phyloP scores from a whole-genome alignment of 2,113 vertebrate genomes.

The Crocuta crocuta region DNA sequence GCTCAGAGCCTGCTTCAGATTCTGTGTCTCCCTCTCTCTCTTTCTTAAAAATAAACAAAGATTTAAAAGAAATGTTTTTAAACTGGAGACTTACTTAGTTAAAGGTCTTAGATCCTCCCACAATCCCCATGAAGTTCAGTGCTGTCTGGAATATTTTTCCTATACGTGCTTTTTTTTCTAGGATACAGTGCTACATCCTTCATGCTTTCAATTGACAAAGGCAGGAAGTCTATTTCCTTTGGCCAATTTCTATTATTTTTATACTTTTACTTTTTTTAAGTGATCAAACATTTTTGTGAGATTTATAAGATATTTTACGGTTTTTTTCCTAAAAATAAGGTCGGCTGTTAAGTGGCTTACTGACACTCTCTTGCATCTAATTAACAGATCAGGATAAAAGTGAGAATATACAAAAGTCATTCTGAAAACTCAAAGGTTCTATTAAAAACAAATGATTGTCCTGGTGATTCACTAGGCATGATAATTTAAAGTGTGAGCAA shows the following conservation, averaged over 20 bases:
- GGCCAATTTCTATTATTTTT: conserved; percentile 13
- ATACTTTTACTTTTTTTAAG: neutral
- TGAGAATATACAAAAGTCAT: conserved; percentile 32
- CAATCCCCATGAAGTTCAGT: neutral
- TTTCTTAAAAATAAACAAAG: no score
- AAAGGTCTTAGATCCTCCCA: neutral
- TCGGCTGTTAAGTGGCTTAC: neutral
- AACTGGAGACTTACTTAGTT: neutral
- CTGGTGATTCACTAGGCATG: neutral
- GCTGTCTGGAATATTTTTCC: neutral
- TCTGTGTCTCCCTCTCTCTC: no score
- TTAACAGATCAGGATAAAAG: conserved; percentile 59
- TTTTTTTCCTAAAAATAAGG: conserved; percentile 4
- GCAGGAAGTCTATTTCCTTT: neutral
- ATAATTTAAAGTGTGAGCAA: conserved; percentile 47
- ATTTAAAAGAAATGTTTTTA: no score
- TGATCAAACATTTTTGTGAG: neutral
- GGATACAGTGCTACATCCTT: neutral
- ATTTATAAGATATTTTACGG: neutral
- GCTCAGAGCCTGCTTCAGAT: no score
- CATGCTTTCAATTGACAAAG: neutral
- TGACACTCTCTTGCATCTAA: conserved; percentile 28
- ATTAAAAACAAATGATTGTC: conserved; percentile 55
- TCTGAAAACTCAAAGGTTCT: conserved; percentile 53
- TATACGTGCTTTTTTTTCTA: neutral